Conservation (phyloP, 2,888 invertebrate genomes). For the Drosophila bunnanda region DNA sequence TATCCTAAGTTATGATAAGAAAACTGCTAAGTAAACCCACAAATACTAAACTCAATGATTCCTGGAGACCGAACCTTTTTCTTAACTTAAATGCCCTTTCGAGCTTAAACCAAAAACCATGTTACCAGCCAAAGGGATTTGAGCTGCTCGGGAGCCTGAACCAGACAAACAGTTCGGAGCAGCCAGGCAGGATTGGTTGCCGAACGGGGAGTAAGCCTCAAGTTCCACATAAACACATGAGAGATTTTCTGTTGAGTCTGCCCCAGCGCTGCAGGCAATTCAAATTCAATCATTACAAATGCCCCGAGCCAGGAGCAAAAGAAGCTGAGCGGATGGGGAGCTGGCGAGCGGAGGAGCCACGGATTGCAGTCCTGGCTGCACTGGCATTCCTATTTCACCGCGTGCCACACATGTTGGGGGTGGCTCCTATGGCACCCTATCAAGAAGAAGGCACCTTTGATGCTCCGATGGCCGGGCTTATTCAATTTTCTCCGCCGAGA, state of each 20-base stretch:
- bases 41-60: neutral
- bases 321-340: conserved; percentile 12
- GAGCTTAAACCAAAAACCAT: conserved; percentile 8
- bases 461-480: conserved; percentile 22
- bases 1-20: neutral
- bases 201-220: conserved; percentile 17
- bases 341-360: neutral
- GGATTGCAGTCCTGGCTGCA: conserved; percentile 17
- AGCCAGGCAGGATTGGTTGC: neutral
- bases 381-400: conserved; percentile 37
- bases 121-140: conserved; percentile 3
- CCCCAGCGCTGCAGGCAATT: conserved; percentile 59
- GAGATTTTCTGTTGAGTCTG: conserved; percentile 32
- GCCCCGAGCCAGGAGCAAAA: conserved; percentile 61
- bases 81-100: neutral
- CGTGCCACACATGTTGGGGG: conserved; percentile 42
- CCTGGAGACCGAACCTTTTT: neutral
- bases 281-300: conserved; percentile 75
- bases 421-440: conserved; percentile 1
- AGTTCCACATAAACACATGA: conserved; percentile 50
- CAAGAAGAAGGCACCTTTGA: conserved; percentile 9
- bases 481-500: conserved; percentile 7
- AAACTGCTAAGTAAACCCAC: too few relatives aligned
- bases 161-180: conserved; percentile 43
- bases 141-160: conserved; percentile 35